A percentile compares a stretch with the other conserved stretches of the same genome.
Evolutionary conservation across 2,888 invertebrate species (phyloP).

Genomic region (Pristionchus entomophagus): DNA sequence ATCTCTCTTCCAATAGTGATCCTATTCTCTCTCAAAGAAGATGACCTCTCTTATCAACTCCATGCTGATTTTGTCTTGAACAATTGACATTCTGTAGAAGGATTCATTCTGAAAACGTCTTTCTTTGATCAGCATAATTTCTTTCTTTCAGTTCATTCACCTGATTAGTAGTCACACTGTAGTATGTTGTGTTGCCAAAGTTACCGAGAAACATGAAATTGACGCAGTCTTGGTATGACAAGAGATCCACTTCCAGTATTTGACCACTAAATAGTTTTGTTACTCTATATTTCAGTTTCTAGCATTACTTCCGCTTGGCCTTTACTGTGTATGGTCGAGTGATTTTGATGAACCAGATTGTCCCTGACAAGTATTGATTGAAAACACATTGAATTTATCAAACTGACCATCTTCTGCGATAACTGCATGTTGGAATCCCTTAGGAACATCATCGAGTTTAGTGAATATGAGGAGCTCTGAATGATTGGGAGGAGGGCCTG

Average conservation of each 20-base stretch:
- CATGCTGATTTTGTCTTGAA: neutral
- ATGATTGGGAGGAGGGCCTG: no score
- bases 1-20: no score
- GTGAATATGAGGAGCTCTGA: neutral
- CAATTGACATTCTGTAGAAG: neutral
- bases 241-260: neutral
- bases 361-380: neutral
- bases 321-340: neutral
- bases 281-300: neutral
- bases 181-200: neutral
- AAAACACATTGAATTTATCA: neutral
- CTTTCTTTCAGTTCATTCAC: neutral
- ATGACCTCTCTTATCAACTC: neutral
- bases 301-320: neutral
- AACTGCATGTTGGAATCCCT: neutral
- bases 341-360: neutral
- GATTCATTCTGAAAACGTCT: neutral
- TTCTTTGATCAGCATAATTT: neutral
- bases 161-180: neutral
- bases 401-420: neutral
- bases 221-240: neutral
- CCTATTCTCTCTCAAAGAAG: no score
- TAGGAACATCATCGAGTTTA: neutral
- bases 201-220: neutral
- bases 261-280: neutral